Conservation (phyloP, 2,113 vertebrate genomes). For the Cavia aperea region DNA sequence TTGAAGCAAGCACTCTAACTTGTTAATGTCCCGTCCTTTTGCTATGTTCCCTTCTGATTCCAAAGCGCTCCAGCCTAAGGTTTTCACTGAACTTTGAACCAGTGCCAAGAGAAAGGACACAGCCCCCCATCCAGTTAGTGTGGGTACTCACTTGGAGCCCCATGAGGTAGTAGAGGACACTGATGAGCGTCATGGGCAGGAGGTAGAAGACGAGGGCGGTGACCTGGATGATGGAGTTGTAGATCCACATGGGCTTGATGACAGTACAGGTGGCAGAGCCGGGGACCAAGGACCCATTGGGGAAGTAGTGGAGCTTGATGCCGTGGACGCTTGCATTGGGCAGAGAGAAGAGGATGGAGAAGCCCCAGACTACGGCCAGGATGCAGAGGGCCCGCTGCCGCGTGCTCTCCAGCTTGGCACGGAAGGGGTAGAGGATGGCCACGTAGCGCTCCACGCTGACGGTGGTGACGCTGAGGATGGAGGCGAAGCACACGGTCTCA, state of each 20-base stretch:
- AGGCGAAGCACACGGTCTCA: conserved; percentile 92
- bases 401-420: conserved; percentile 87
- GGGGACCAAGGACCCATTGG: conserved; percentile 73
- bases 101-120: neutral
- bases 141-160: conserved; percentile 81
- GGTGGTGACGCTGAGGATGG: conserved; percentile 89
- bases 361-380: conserved; percentile 83
- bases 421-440: conserved; percentile 88
- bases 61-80: neutral
- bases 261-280: conserved; percentile 86
- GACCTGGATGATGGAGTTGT: conserved; percentile 90
- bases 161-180: conserved; percentile 89
- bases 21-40: neutral
- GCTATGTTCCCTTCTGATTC: neutral
- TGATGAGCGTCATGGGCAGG: conserved; percentile 90
- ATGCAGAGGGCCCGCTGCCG: conserved; percentile 85
- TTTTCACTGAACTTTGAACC: neutral
- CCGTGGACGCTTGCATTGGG: conserved; percentile 93
- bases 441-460: conserved; percentile 92
- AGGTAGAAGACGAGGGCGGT: conserved; percentile 91
- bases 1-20: neutral
- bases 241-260: conserved; percentile 88
- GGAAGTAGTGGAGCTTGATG: conserved; percentile 76
- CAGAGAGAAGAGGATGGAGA: conserved; percentile 86
- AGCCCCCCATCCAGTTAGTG: neutral